Conservation (phyloP, 2,888 invertebrate species). For the Sthenelais limicola region DNA sequence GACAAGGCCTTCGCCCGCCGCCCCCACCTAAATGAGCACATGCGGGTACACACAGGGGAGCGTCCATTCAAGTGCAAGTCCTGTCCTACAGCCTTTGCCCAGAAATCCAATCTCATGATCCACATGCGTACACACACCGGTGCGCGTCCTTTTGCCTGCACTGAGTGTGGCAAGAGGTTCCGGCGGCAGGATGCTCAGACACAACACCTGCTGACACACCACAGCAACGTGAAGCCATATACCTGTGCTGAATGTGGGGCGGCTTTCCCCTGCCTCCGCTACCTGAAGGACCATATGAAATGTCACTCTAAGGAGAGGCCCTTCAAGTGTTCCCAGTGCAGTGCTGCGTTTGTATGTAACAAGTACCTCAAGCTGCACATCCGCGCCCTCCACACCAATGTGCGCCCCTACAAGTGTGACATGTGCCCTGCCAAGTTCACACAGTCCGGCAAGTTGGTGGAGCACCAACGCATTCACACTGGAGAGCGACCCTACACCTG, state of each 20-base stretch:
- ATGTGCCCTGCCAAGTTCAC: slow-evolving; percentile 27
- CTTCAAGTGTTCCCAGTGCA: slow-evolving; percentile 11
- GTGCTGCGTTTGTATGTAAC: slow-evolving; percentile 15
- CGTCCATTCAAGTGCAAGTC: slow-evolving; percentile 48
- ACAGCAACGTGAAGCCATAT: slow-evolving; percentile 27
- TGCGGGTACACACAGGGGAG: slow-evolving; percentile 51
- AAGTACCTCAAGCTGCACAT: slow-evolving; percentile 22
- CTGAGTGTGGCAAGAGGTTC: slow-evolving; percentile 36
- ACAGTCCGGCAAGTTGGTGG: slow-evolving; percentile 14
- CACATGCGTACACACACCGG: slow-evolving; percentile 50
- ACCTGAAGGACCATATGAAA: slow-evolving; percentile 18
- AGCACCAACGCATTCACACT: slow-evolving; percentile 15
- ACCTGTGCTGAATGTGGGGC: slow-evolving; percentile 18
- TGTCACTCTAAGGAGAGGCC: slow-evolving; percentile 16
- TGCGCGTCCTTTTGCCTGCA: slow-evolving; percentile 43
- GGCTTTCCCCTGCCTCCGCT: slow-evolving; percentile 20
- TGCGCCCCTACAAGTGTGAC: slow-evolving; percentile 10
- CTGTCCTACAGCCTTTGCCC: slow-evolving; percentile 49
- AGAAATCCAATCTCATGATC: slow-evolving; percentile 49
- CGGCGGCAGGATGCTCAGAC: slow-evolving; percentile 37
- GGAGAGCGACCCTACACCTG: slow-evolving; percentile 17
- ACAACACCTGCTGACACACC: slow-evolving; percentile 40
- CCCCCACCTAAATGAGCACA: slow-evolving; percentile 39
- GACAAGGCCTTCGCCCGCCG: slow-evolving; percentile 19
- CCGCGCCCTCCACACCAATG: slow-evolving; percentile 22